phyloP scores from a whole-genome alignment of 2,113 vertebrate genomes.

The Vicugna pacos region DNA sequence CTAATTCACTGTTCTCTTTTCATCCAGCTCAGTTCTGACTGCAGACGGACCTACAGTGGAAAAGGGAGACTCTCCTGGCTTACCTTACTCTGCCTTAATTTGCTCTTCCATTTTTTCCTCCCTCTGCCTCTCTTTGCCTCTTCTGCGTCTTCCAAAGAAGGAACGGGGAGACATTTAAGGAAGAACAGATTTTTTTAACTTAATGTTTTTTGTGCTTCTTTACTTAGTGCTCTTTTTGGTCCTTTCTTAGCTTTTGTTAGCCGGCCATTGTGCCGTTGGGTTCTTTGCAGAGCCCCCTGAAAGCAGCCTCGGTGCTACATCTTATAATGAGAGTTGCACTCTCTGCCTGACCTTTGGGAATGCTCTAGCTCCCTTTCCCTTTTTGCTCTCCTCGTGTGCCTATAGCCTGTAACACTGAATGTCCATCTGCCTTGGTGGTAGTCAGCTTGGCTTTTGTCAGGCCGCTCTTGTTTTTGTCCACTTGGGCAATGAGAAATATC shows the following conservation, averaged over 20 bases:
- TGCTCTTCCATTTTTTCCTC: neutral
- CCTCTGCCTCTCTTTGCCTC: neutral
- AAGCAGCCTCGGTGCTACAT: neutral
- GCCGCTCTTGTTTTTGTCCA: constrained; percentile 24
- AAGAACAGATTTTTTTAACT: neutral
- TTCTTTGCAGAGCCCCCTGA: neutral
- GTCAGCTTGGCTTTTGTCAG: neutral
- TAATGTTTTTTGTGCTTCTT: neutral
- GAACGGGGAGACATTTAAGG: neutral
- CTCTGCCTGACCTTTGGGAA: neutral
- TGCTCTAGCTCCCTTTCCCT: neutral
- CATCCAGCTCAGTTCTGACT: neutral
- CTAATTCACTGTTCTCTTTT: neutral
- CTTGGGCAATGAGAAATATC: neutral
- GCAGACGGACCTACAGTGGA: neutral
- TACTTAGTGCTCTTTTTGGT: neutral
- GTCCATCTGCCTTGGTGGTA: neutral
- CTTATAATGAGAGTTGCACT: neutral
- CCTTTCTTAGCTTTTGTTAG: neutral
- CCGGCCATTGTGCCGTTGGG: neutral
- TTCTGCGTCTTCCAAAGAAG: neutral
- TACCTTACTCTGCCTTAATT: neutral
- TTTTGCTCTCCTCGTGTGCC: neutral
- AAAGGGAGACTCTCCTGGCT: neutral
- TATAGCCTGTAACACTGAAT: neutral